phyloP scores from a whole-genome alignment of 2,888 invertebrate genomes.

The Coleophora deauratella region DNA sequence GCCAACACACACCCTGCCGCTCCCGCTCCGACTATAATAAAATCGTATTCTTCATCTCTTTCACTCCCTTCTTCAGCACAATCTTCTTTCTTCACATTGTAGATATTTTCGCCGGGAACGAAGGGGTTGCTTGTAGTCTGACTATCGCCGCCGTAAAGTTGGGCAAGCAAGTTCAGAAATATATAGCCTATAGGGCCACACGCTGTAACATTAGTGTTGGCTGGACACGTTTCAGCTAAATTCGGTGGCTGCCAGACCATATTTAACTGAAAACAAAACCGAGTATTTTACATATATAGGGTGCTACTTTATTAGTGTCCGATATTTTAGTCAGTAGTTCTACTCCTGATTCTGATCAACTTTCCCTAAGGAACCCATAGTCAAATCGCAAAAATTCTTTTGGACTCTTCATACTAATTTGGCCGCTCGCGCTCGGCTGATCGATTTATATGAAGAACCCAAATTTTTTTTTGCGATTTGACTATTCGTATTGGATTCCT shows the following conservation, averaged over 20 bases:
- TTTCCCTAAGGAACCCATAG: too few species aligned
- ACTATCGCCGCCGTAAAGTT: constrained; percentile 30
- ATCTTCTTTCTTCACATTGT: constrained; percentile 6
- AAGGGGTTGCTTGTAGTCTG: constrained; percentile 8
- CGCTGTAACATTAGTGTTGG: constrained; percentile 29
- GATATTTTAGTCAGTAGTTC: too few species aligned
- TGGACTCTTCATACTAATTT: too few species aligned
- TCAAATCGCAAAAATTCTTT: too few species aligned
- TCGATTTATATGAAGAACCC: too few species aligned
- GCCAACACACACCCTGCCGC: constrained; percentile 47
- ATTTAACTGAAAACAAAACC: neutral
- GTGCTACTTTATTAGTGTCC: too few species aligned
- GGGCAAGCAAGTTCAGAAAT: constrained; percentile 35
- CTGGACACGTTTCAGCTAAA: constrained; percentile 28
- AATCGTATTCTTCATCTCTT: constrained; percentile 35
- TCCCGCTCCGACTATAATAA: constrained; percentile 51
- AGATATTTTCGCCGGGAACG: too few species aligned
- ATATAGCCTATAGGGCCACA: constrained; percentile 38
- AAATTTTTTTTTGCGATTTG: too few species aligned
- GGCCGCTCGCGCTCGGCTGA: too few species aligned
- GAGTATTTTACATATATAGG: neutral
- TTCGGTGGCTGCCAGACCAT: constrained; percentile 30
- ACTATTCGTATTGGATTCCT: too few species aligned
- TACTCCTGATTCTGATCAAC: too few species aligned
- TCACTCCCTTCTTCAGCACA: constrained; percentile 5